Evolutionary conservation across 23 tunicate species (phyloP).

Genomic region (Trididemnum clinides): DNA sequence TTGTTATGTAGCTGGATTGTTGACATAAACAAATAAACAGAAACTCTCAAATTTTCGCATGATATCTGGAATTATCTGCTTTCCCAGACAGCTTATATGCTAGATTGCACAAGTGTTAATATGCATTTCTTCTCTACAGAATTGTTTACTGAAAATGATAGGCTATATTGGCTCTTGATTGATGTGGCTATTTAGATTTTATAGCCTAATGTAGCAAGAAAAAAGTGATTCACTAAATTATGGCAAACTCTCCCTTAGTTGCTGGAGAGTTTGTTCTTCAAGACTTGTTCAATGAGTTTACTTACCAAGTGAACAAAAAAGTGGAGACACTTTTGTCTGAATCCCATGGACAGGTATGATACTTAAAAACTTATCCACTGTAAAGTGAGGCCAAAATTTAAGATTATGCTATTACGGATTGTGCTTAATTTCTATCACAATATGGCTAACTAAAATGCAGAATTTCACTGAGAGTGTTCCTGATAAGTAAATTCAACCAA

Average conservation of each 20-base stretch:
- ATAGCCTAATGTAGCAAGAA: not conserved
- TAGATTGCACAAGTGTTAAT: not conserved
- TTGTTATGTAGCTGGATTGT: no score
- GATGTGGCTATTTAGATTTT: not conserved
- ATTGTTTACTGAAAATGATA: not conserved
- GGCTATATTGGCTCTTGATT: not conserved
- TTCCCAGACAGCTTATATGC: no score
- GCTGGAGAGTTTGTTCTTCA: conserved; percentile 72
- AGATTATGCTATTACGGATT: not conserved
- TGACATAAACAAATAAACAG: no score
- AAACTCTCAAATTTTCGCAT: no score
- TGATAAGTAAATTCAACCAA: no score
- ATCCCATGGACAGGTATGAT: not conserved
- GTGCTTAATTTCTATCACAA: not conserved
- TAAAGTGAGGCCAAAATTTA: not conserved
- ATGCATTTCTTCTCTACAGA: not conserved
- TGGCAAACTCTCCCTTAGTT: conserved; percentile 9
- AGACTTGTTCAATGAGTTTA: conserved; percentile 56
- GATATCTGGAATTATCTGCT: no score
- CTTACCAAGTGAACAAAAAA: conserved; percentile 65
- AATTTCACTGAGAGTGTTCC: no score
- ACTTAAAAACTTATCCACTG: not conserved
- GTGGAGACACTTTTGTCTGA: conserved; percentile 41
- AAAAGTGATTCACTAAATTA: not conserved
- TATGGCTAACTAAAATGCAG: no score